These are phyloP conservation scores for Phyllostomus hastatus DNA, from an alignment of 2,113 vertebrate genomes.

Conservation along the genomic window DNA sequence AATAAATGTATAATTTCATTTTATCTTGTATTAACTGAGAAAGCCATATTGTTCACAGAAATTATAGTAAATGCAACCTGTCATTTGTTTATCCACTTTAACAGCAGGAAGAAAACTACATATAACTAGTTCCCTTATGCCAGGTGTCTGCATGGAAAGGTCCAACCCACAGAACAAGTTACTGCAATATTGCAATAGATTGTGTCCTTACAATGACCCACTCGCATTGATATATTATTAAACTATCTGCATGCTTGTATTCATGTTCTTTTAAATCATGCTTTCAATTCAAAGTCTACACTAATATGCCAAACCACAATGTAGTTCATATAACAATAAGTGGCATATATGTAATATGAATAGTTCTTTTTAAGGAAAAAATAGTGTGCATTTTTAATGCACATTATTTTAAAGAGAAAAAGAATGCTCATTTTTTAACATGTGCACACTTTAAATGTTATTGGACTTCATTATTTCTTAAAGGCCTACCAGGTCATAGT, in stretches of 20 bases:
- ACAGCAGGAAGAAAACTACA: background rate
- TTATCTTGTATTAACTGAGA: background rate
- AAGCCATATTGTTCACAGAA: background rate
- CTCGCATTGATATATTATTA: background rate
- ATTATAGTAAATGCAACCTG: background rate
- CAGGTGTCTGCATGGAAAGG: background rate
- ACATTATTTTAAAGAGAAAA: background rate
- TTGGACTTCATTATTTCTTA: background rate
- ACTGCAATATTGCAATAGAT: background rate
- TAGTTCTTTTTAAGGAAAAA: background rate
- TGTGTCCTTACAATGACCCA: background rate
- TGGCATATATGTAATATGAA: background rate
- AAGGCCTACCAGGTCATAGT: background rate
- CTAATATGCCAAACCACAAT: background rate
- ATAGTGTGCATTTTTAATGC: background rate
- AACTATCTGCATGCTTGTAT: background rate
- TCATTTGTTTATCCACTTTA: background rate
- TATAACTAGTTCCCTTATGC: background rate
- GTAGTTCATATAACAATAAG: background rate
- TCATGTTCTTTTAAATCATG: background rate
- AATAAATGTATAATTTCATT: slow-evolving; percentile 19
- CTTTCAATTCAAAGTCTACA: background rate
- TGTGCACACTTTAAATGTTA: background rate
- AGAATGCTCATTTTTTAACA: background rate
- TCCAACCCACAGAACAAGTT: background rate